Percentiles rank a stretch among this genome's conserved stretches.
phyloP scores from a whole-genome alignment of 2,797 vertebrate genomes.

The Crocodylus rhombifer region DNA sequence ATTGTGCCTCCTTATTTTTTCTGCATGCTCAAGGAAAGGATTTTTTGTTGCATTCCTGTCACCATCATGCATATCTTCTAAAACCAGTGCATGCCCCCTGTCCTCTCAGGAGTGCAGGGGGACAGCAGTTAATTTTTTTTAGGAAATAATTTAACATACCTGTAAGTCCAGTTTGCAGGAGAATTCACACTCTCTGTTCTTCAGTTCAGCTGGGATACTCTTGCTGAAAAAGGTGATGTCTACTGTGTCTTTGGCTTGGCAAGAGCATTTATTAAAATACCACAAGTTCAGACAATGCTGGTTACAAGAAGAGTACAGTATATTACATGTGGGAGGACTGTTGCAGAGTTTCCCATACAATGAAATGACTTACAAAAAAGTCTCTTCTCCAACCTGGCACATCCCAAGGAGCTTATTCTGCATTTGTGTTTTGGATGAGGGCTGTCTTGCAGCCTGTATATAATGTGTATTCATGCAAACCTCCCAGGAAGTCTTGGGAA shows the following conservation, averaged over 20 bases:
- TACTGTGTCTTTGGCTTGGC: constrained; percentile 41
- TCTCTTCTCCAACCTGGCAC: constrained; percentile 27
- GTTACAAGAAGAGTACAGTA: neutral
- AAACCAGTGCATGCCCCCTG: neutral
- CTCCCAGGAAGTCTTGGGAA: constrained; percentile 55
- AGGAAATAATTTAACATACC: constrained; percentile 47
- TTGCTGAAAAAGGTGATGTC: constrained; percentile 48
- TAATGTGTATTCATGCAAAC: constrained; percentile 8
- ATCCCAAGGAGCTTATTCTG: constrained; percentile 6
- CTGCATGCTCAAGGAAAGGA: neutral
- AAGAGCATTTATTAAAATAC: constrained; percentile 28
- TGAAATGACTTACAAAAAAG: constrained; percentile 36
- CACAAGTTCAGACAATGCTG: constrained; percentile 70
- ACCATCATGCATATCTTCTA: neutral
- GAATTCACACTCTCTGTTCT: constrained; percentile 7
- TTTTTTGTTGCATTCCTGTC: neutral
- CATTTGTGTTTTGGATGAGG: constrained; percentile 32
- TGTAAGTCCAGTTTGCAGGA: constrained; percentile 8
- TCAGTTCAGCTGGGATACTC: neutral
- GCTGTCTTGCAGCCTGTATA: neutral
- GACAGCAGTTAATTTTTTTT: neutral
- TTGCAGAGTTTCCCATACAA: constrained; percentile 47
- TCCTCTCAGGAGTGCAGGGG: neutral
- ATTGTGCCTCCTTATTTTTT: neutral
- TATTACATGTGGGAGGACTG: neutral